phyloP scores from a whole-genome alignment of 2,888 invertebrate genomes.

The Enoplolaimus lenunculus region DNA sequence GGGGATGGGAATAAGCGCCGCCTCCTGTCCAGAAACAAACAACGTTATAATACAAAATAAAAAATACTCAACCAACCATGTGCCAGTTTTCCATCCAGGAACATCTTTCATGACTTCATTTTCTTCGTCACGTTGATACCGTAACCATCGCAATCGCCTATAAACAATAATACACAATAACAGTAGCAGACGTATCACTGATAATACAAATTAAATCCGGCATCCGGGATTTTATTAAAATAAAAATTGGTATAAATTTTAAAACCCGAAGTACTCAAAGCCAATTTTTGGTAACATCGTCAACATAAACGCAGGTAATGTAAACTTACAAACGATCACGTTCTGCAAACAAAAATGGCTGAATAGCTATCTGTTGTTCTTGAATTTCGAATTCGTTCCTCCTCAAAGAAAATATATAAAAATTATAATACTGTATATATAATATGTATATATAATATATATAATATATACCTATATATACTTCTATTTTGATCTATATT shows the following conservation, averaged over 20 bases:
- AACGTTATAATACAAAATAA: too few relatives aligned
- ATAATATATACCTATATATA: too few relatives aligned
- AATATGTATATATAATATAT: too few relatives aligned
- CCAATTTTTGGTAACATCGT: too few relatives aligned
- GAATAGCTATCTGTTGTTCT: slow-evolving; percentile 36
- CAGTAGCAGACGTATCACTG: neutral
- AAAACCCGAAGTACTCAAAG: too few relatives aligned
- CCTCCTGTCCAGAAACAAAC: too few relatives aligned
- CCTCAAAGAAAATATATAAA: slow-evolving; percentile 24
- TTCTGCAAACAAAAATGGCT: slow-evolving; percentile 37
- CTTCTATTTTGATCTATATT: too few relatives aligned
- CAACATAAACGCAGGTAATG: too few relatives aligned
- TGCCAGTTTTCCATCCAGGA: slow-evolving; percentile 78
- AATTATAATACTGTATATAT: neutral
- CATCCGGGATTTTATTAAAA: too few relatives aligned
- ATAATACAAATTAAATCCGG: too few relatives aligned
- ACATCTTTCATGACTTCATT: slow-evolving; percentile 72
- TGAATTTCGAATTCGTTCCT: slow-evolving; percentile 31
- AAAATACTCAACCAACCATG: slow-evolving; percentile 49
- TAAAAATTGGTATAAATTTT: too few relatives aligned
- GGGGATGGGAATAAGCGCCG: too few relatives aligned
- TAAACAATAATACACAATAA: slow-evolving; percentile 21
- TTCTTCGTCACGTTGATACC: slow-evolving; percentile 68
- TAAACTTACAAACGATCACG: slow-evolving; percentile 32
- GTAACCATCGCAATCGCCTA: slow-evolving; percentile 58